Base-by-base conservation (phyloP, 2,888 invertebrate species). In the Isotomurus palustris region DNA sequence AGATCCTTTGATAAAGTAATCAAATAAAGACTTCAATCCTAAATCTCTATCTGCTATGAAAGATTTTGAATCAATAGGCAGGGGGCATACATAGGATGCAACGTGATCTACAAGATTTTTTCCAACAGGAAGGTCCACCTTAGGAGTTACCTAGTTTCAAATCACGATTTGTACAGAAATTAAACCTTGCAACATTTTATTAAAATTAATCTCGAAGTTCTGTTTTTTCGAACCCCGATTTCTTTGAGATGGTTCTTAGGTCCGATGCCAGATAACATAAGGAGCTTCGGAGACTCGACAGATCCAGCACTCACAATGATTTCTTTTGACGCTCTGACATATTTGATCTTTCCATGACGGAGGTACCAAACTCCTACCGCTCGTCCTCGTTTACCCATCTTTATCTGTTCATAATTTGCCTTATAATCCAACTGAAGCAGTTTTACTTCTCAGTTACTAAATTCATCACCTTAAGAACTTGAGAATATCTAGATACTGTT, bases 251-350 rank as follows among this genome's bases (percentile, higher is more conserved):
- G 62, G 1, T 58, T 22, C 38, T 56, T 54, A 1, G 62, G 61
- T 2, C 67, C 55, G 25, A 59, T 52, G 29, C 55, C 55, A 47
- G 41, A 40, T 6, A 55, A 32, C 56, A 56, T 56, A 3, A 60
- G 32, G n/a, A 60, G 19, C 43, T 99, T 96, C 0, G 97, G 92
- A 0, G 94, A 88, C 73, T 94, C 95, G 0, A 99, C 82, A 0
- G 95, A 83, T 4, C 50, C 50, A 21, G 35, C 92, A 1, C 91
- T 89, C 2, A 97, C 73, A 45, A 97, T 87, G 0, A 97, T 87
- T 75, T 93, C 93, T 73, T 88, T 91, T 32, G 81, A 81, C 0
- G 91, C 90, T 61, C 85, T 78, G 1, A 90, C 83, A 49, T 87
- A 81, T 69, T 85, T 83, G 0, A 85, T 73, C 75, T 84, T 83